Evolutionary conservation across 2,113 vertebrate genomes (phyloP).

Genomic region (Pachycephala philippinensis): DNA sequence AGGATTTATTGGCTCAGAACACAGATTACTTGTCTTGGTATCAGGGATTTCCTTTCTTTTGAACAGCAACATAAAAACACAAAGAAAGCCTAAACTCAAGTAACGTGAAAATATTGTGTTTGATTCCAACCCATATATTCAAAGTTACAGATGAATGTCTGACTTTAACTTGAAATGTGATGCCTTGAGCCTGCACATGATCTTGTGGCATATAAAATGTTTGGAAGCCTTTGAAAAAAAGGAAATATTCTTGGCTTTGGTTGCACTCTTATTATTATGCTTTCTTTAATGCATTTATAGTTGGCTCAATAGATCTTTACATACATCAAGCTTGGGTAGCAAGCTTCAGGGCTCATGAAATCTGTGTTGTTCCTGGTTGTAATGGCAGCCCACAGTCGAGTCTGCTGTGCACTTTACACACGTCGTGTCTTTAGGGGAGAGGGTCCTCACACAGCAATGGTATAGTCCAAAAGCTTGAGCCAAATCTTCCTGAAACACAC

Average conservation of each 20-base stretch:
- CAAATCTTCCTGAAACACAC: not conserved
- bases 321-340: not conserved
- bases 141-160: constrained; percentile 32
- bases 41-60: constrained; percentile 55
- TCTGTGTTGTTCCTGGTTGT: not conserved
- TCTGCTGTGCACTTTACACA: not conserved
- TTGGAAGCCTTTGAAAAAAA: constrained; percentile 27
- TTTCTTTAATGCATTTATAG: constrained; percentile 17
- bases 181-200: not conserved
- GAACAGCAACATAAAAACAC: constrained; percentile 49
- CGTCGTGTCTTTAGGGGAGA: not conserved
- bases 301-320: not conserved
- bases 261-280: not conserved
- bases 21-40: constrained; percentile 52
- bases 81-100: constrained; percentile 40
- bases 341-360: not conserved
- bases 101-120: constrained; percentile 54
- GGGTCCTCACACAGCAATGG: not conserved
- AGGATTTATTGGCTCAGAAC: constrained; percentile 52
- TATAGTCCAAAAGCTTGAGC: not conserved
- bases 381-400: not conserved
- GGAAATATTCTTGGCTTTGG: constrained; percentile 22
- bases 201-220: not conserved
- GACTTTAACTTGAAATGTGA: constrained; percentile 11
- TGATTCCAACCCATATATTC: constrained; percentile 28